Percentiles rank a stretch among this genome's conserved stretches.
Conservation (phyloP, 2,888 invertebrate genomes). For the Blastobasis adustella region DNA sequence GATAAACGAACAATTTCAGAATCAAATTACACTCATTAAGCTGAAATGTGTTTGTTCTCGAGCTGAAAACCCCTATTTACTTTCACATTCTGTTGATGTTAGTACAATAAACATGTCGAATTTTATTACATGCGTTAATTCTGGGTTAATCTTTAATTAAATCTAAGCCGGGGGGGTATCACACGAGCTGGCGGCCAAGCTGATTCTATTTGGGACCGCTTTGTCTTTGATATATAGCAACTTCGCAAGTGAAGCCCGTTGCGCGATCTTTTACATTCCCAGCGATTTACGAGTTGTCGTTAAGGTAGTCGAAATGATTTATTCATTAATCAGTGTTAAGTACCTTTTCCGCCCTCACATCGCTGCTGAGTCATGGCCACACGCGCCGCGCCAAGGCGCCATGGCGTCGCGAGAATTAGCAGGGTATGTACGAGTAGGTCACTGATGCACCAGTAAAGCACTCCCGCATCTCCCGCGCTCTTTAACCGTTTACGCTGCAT, state of each 20-base stretch:
- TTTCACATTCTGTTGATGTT: background rate
- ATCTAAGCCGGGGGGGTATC: background rate
- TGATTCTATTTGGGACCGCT: background rate
- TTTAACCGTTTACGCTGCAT: background rate
- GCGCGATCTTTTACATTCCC: background rate
- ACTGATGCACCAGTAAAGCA: no score
- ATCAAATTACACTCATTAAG: conserved; percentile 16
- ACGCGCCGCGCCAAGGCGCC: no score
- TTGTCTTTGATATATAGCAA: background rate
- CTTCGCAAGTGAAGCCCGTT: background rate
- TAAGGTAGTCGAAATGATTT: no score
- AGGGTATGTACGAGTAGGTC: no score
- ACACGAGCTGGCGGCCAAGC: background rate
- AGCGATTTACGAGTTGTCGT: no score
- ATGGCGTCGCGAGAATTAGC: no score
- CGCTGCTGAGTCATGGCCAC: no score
- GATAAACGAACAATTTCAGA: conserved; percentile 9
- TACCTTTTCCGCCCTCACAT: no score
- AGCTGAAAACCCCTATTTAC: background rate
- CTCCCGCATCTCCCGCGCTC: no score
- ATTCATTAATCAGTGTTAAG: no score
- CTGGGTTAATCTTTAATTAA: background rate
- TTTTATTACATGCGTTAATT: background rate
- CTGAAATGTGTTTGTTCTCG: conserved; percentile 15
- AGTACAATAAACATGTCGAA: background rate